phyloP scores from a whole-genome alignment of 2,797 vertebrate genomes.

The Salarias fasciatus region DNA sequence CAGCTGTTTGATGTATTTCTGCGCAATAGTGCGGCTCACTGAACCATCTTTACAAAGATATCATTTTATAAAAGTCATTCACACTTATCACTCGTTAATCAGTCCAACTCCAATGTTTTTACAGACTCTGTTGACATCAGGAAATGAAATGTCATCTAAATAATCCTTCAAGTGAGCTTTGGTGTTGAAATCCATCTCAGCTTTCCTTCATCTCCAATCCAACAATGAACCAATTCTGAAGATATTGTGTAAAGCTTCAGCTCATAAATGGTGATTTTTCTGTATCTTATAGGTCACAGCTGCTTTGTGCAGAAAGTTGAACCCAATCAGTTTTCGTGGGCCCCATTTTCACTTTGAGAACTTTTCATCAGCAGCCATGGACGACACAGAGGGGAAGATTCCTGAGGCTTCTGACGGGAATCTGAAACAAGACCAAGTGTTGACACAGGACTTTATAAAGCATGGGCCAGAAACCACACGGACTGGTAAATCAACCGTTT shows the following conservation, averaged over 20 bases:
- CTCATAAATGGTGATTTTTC: slow-evolving; percentile 8
- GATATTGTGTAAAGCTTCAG: too few species aligned
- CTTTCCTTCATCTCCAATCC: too few species aligned
- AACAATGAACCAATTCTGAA: not conserved
- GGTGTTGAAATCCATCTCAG: too few species aligned
- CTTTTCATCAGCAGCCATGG: slow-evolving; percentile 37
- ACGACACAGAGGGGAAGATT: slow-evolving; percentile 45
- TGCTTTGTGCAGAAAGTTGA: not conserved
- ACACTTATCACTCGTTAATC: not conserved
- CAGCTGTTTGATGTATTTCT: not conserved
- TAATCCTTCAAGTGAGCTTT: slow-evolving; percentile 1
- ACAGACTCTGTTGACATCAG: not conserved
- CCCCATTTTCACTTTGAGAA: slow-evolving; percentile 37
- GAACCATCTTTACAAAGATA: too few species aligned
- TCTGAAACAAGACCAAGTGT: slow-evolving; percentile 52
- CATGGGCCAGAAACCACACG: slow-evolving; percentile 57
- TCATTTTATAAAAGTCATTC: too few species aligned
- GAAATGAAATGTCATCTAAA: not conserved
- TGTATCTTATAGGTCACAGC: slow-evolving; percentile 21
- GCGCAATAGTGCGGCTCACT: not conserved
- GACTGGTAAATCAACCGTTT: slow-evolving; percentile 41
- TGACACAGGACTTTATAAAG: slow-evolving; percentile 63
- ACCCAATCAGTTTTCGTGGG: slow-evolving; percentile 17
- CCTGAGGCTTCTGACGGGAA: slow-evolving; percentile 65
- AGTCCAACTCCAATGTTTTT: slow-evolving; percentile 1